Conservation (phyloP, 2,888 invertebrate genomes). For the Epistrophella euchroma region DNA sequence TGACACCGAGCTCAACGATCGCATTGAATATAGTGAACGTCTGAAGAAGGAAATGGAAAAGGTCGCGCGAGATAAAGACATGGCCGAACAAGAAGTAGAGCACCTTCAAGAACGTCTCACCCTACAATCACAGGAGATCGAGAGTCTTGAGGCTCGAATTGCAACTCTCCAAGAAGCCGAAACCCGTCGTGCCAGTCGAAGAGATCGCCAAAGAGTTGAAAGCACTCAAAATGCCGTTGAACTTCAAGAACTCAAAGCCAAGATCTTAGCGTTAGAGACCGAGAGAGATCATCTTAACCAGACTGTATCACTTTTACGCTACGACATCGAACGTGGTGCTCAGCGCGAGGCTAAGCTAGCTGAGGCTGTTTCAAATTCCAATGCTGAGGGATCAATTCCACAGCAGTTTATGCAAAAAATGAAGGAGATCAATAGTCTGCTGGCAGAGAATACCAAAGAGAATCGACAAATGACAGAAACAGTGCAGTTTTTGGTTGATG, state of each 20-base stretch:
- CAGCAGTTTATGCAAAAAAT: slow-evolving; percentile 83
- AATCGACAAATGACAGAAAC: slow-evolving; percentile 85
- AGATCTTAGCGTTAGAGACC: slow-evolving; percentile 78
- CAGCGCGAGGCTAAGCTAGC: slow-evolving; percentile 82
- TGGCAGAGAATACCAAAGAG: slow-evolving; percentile 85
- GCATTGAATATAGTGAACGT: slow-evolving; percentile 83
- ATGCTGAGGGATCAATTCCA: slow-evolving; percentile 81
- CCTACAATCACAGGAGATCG: slow-evolving; percentile 83
- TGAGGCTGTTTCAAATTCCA: slow-evolving; percentile 81
- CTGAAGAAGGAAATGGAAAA: slow-evolving; percentile 83
- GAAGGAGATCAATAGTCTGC: slow-evolving; percentile 85
- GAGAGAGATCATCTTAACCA: slow-evolving; percentile 80
- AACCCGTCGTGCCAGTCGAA: slow-evolving; percentile 80
- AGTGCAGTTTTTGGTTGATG: slow-evolving; percentile 83
- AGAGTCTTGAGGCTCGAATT: slow-evolving; percentile 84
- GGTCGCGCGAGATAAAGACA: slow-evolving; percentile 81
- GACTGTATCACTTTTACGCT: slow-evolving; percentile 80
- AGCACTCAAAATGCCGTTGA: slow-evolving; percentile 81
- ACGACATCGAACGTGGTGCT: slow-evolving; percentile 82
- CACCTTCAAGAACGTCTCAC: slow-evolving; percentile 82
- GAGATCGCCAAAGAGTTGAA: slow-evolving; percentile 82
- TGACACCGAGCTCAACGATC: slow-evolving; percentile 82
- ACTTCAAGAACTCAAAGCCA: slow-evolving; percentile 80
- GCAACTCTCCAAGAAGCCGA: slow-evolving; percentile 82
- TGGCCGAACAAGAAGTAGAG: slow-evolving; percentile 81